Conservation (phyloP, 2,797 vertebrate genomes). For the Hippopotamyrus pictus region DNA sequence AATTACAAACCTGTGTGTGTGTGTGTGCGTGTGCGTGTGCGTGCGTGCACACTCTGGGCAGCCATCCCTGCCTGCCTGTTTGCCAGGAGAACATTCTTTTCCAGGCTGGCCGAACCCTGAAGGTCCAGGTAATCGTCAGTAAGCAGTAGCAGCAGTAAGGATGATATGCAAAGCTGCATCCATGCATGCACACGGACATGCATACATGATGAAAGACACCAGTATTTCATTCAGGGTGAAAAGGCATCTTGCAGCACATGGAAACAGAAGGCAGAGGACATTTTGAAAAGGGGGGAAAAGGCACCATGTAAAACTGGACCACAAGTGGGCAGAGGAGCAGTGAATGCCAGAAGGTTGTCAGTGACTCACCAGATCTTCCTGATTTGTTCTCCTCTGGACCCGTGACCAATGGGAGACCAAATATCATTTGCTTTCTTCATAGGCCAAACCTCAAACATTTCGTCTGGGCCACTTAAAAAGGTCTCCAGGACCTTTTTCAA, state of each 20-base stretch:
- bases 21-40: background rate
- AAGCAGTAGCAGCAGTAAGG: background rate
- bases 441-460: background rate
- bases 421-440: background rate
- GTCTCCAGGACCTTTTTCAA: background rate
- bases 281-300: background rate
- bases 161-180: background rate
- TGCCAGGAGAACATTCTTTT: background rate
- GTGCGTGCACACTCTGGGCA: background rate
- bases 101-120: background rate
- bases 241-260: background rate
- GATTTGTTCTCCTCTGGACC: background rate
- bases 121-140: background rate
- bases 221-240: background rate
- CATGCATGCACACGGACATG: background rate
- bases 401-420: background rate
- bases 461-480: background rate
- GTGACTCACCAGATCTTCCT: background rate
- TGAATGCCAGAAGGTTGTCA: background rate
- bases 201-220: background rate
- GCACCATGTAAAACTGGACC: background rate
- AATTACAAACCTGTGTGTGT: background rate
- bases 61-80: background rate
- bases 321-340: background rate
- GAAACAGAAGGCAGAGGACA: background rate